Conservation (phyloP, 2,113 vertebrate genomes). For the Solenodon paradoxus region DNA sequence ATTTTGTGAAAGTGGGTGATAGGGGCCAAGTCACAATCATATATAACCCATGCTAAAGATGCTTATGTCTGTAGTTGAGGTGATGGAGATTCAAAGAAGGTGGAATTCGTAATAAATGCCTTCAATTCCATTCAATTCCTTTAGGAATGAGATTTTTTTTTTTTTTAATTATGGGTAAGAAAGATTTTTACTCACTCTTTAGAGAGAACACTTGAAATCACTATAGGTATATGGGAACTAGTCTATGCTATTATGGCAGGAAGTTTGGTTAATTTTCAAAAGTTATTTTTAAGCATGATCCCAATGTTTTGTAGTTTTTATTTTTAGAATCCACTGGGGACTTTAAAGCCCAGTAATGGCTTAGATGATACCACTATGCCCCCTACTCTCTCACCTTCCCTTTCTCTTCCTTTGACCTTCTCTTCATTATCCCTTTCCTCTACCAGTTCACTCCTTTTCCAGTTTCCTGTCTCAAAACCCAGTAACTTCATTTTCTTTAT, state of each 20-base stretch:
- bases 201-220: neutral
- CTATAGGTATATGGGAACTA: neutral
- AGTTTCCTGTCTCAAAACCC: neutral
- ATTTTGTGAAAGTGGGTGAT: neutral
- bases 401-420: neutral
- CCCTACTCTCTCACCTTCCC: neutral
- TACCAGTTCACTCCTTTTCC: neutral
- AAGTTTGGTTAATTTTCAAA: neutral
- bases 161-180: neutral
- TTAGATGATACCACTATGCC: neutral
- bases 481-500: neutral
- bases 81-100: neutral
- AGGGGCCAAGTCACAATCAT: neutral
- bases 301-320: neutral
- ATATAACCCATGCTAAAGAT: neutral
- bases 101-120: neutral
- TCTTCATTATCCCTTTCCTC: neutral
- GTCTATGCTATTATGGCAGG: neutral
- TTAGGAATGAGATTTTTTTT: neutral
- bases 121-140: neutral
- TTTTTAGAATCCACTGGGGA: neutral
- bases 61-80: neutral
- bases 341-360: neutral
- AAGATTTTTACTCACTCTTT: neutral
- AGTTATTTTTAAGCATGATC: slow-evolving; percentile 2